phyloP scores from a whole-genome alignment of 2,888 invertebrate species.

The Drosophila vallismaia region DNA sequence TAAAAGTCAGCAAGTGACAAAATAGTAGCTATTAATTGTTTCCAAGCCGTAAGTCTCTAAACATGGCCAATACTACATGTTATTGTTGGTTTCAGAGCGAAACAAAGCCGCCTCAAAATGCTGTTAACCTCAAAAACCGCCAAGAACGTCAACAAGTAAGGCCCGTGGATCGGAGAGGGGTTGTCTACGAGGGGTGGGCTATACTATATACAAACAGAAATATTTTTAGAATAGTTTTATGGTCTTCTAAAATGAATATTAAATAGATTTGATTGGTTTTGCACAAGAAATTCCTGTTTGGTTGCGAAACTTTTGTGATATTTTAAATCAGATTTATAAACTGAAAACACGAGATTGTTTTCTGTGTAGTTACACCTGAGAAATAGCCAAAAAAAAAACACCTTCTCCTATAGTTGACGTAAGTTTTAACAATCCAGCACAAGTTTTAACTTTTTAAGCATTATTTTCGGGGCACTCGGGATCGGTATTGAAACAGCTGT shows the following conservation, averaged over 20 bases:
- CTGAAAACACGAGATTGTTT: not conserved
- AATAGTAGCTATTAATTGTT: conserved; percentile 69
- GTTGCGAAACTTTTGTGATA: not conserved
- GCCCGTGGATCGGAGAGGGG: conserved; percentile 35
- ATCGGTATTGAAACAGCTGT: conserved; percentile 40
- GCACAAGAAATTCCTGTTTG: not conserved
- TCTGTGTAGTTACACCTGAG: conserved; percentile 7
- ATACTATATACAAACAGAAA: not conserved
- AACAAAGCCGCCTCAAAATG: conserved; percentile 70
- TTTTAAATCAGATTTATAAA: not conserved
- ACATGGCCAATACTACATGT: conserved; percentile 63
- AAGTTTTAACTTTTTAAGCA: conserved; percentile 15
- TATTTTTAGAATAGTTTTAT: not conserved
- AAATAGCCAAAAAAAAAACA: conserved; percentile 2
- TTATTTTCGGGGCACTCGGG: conserved; percentile 1
- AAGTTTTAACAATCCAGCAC: conserved; percentile 9
- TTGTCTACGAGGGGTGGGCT: not conserved
- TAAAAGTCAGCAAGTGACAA: conserved; percentile 62
- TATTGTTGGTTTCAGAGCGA: conserved; percentile 36
- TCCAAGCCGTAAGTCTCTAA: conserved; percentile 30
- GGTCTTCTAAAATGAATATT: not conserved
- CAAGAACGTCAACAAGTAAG: conserved; percentile 73
- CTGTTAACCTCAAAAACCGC: conserved; percentile 81
- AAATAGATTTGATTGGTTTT: not conserved
- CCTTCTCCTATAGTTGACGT: conserved; percentile 34